phyloP scores from a whole-genome alignment of 1,140 invertebrate species.

The Heliconius nattereri region DNA sequence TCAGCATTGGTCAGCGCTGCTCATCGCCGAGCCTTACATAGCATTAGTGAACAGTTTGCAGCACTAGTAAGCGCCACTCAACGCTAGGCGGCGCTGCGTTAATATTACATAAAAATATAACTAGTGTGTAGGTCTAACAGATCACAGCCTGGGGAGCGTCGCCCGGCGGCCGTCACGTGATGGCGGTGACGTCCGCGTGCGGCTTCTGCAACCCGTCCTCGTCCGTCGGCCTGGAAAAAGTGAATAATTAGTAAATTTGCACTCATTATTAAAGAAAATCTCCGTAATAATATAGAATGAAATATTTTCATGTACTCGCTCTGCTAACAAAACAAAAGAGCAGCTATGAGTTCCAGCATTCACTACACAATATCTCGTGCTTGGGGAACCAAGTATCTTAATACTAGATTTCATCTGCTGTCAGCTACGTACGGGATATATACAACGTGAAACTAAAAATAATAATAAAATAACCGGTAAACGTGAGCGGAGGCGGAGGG shows the following conservation, averaged over 20 bases:
- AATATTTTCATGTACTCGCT: background rate
- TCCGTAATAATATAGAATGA: background rate
- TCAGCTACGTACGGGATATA: no score
- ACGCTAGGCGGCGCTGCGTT: conserved; percentile 6
- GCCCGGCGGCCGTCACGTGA: conserved; percentile 62
- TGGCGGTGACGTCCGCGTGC: conserved; percentile 61
- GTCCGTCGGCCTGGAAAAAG: conserved; percentile 64
- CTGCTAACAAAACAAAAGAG: background rate
- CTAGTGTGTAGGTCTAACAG: conserved; percentile 44
- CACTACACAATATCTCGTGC: background rate
- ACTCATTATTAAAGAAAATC: background rate
- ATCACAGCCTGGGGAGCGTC: conserved; percentile 70
- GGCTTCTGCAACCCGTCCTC: conserved; percentile 70
- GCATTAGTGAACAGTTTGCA: no score
- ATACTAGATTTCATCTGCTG: background rate
- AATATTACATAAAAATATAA: background rate
- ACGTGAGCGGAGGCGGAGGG: conserved; percentile 72
- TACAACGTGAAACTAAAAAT: background rate
- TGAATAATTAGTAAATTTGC: background rate
- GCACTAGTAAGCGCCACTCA: background rate
- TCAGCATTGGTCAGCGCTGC: background rate
- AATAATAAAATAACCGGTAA: conserved; percentile 59
- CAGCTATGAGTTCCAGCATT: background rate
- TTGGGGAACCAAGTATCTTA: background rate
- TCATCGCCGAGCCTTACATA: background rate